Percentiles rank a stretch among this genome's conserved stretches.
These are phyloP conservation scores for Clamator glandarius DNA, from an alignment of 2,797 vertebrate genomes.

Conservation along the genomic window DNA sequence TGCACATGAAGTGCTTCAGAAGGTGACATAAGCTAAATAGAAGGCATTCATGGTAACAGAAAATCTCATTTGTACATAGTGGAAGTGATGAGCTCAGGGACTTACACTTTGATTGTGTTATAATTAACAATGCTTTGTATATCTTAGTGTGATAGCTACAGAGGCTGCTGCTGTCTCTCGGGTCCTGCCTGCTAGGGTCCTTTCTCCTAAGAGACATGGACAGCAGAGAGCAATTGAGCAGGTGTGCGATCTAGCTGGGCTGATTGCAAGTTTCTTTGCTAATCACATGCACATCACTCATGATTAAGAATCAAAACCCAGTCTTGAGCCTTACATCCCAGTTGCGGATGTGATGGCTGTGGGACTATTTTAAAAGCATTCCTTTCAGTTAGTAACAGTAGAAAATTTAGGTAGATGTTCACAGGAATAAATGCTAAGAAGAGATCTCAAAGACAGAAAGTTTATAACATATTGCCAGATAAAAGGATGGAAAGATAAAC, in stretches of 20 bases:
- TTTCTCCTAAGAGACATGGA: constrained; percentile 48
- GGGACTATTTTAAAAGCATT: neutral
- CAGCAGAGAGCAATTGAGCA: constrained; percentile 34
- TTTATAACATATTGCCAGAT: neutral
- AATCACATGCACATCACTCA: constrained; percentile 42
- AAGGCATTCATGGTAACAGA: constrained; percentile 38
- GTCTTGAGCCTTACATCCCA: neutral
- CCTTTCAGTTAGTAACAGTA: neutral
- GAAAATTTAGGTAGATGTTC: neutral
- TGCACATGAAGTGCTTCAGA: constrained; percentile 15
- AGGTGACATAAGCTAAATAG: constrained; percentile 59
- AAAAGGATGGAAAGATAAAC: neutral
- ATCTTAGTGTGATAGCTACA: constrained; percentile 40
- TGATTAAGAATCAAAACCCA: constrained; percentile 27
- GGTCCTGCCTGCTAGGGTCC: constrained; percentile 7
- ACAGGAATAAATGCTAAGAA: neutral
- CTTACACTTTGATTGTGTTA: constrained; percentile 50
- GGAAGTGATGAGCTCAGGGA: constrained; percentile 36
- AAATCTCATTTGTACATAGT: constrained; percentile 50
- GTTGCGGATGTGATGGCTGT: neutral
- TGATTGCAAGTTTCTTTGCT: constrained; percentile 50
- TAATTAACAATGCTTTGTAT: constrained; percentile 58
- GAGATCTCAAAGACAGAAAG: neutral
- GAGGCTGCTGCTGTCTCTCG: neutral
- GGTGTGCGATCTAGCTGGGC: neutral